Conservation (phyloP, 2,797 vertebrate genomes). For the Fistularia commersonii region DNA sequence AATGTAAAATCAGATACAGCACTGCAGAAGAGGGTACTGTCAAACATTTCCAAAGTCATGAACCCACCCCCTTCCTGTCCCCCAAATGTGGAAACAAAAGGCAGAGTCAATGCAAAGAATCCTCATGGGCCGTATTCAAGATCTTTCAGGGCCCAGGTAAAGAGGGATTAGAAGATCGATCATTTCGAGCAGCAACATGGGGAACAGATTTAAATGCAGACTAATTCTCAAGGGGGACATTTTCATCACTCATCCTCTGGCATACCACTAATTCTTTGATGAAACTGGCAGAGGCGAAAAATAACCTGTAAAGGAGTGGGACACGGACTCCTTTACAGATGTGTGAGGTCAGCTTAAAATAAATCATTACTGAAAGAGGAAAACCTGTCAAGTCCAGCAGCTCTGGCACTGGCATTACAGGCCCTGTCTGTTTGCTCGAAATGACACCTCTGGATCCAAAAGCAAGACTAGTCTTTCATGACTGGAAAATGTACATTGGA, state of each 20-base stretch:
- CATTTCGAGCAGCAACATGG: too few species aligned
- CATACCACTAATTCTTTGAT: conserved; percentile 31
- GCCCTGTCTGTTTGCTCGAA: conserved; percentile 28
- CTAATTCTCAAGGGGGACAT: too few species aligned
- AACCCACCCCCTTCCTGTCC: too few species aligned
- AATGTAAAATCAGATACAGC: too few species aligned
- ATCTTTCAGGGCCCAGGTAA: too few species aligned
- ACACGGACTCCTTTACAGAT: conserved; percentile 45
- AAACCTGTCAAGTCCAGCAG: conserved; percentile 19
- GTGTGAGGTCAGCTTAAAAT: conserved; percentile 45
- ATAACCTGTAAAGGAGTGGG: conserved; percentile 7
- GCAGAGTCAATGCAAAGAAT: too few species aligned
- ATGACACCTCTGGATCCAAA: conserved; percentile 29
- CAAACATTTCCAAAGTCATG: too few species aligned
- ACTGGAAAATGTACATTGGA: conserved; percentile 20
- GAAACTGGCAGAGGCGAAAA: conserved; percentile 17
- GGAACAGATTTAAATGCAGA: too few species aligned
- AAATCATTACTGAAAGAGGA: conserved; percentile 37
- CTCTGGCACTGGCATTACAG: conserved; percentile 30
- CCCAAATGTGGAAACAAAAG: too few species aligned
- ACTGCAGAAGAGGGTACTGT: too few species aligned
- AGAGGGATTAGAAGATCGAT: too few species aligned
- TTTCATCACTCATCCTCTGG: conserved; percentile 14
- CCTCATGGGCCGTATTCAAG: too few species aligned
- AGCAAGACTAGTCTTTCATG: conserved; percentile 4